Evolutionary conservation across 1,140 invertebrate genomes (phyloP).

Genomic region (Colletes gigas): DNA sequence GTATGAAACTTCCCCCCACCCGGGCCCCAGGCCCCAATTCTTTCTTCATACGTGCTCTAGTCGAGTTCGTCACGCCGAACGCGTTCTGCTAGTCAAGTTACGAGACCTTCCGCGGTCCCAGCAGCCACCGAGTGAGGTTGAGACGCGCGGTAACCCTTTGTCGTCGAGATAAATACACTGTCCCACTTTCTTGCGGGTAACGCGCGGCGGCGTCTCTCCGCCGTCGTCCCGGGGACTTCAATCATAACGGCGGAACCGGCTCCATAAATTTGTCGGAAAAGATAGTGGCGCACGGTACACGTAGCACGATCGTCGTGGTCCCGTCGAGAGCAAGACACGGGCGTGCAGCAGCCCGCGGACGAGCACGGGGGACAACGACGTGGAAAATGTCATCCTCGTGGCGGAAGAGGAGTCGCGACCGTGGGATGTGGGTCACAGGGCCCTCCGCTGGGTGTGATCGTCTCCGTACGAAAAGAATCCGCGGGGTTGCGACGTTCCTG

Average conservation of each 20-base stretch:
- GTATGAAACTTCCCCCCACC: no score
- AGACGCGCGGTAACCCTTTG: conserved; percentile 42
- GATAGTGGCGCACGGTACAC: conserved; percentile 36
- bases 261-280: conserved; percentile 60
- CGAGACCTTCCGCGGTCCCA: no score
- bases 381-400: conserved; percentile 69
- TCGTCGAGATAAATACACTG: conserved; percentile 30
- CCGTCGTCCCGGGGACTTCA: conserved; percentile 45
- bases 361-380: conserved; percentile 32
- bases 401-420: conserved; percentile 68
- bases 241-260: conserved; percentile 52
- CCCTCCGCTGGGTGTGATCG: conserved; percentile 66
- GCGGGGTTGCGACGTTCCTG: neutral
- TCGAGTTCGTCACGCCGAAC: no score
- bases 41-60: no score
- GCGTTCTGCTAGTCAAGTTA: no score
- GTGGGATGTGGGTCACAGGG: conserved; percentile 75
- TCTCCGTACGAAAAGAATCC: conserved; percentile 50
- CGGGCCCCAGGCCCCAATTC: no score
- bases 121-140: neutral
- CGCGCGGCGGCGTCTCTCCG: neutral
- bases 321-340: conserved; percentile 9
- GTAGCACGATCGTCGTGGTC: conserved; percentile 34
- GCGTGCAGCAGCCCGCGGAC: conserved; percentile 2
- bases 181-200: conserved; percentile 42